Evolutionary conservation across 2,797 vertebrate species (phyloP).

Genomic region (Crocodylus rhombifer): DNA sequence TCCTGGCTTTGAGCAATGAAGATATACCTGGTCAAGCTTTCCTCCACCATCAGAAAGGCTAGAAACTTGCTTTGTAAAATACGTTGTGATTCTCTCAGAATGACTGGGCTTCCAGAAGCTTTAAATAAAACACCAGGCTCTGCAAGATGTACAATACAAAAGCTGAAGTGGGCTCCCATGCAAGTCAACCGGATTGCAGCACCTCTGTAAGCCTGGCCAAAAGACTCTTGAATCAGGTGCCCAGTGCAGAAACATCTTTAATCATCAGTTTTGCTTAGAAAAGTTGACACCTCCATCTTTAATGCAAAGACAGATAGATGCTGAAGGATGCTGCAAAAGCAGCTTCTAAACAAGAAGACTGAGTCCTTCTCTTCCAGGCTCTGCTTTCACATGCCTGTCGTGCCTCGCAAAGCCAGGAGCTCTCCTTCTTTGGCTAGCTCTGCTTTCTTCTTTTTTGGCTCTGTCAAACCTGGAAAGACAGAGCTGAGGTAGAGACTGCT

Average conservation of each 20-base stretch:
- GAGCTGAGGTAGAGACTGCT: conserved; percentile 4
- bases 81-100: background rate
- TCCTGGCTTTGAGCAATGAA: background rate
- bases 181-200: background rate
- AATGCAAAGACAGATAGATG: background rate
- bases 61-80: background rate
- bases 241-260: background rate
- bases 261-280: background rate
- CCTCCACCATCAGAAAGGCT: background rate
- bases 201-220: background rate
- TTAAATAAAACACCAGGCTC: background rate
- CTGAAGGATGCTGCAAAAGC: background rate
- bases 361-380: background rate
- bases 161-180: background rate
- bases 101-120: background rate
- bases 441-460: conserved; percentile 17
- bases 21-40: background rate
- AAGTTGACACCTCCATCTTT: background rate
- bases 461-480: conserved; percentile 3
- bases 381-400: background rate
- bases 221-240: too few relatives aligned
- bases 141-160: background rate
- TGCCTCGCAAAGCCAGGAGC: background rate
- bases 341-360: background rate
- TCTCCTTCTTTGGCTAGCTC: background rate